Evolutionary conservation across 2,113 vertebrate species (phyloP).

Genomic region (Cryptoleucopteryx plumbea): DNA sequence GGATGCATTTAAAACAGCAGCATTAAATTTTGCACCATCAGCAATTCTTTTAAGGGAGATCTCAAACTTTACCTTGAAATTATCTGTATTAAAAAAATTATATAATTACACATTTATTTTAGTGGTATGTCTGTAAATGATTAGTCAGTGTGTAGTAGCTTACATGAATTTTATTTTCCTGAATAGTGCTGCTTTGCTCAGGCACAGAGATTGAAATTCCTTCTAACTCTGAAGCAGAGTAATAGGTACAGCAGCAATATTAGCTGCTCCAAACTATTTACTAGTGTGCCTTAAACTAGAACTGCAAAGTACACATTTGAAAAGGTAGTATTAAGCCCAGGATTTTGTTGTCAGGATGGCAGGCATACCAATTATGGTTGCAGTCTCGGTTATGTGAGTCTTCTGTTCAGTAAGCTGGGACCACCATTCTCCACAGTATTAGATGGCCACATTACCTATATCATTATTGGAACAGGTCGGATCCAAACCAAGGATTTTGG

Average conservation of each 20-base stretch:
- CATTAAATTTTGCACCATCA: not conserved
- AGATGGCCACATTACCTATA: not conserved
- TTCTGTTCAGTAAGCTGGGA: not conserved
- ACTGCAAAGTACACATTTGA: not conserved
- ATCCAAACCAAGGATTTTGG: not conserved
- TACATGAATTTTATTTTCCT: not conserved
- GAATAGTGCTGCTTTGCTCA: not conserved
- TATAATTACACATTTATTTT: not conserved
- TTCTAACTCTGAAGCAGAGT: not conserved
- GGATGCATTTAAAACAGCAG: not conserved
- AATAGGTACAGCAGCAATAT: not conserved
- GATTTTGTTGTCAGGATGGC: not conserved
- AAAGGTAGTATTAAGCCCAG: not conserved
- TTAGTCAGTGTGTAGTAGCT: not conserved
- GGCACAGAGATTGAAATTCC: not conserved
- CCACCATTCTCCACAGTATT: not conserved
- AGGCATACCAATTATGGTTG: not conserved
- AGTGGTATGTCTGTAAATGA: not conserved
- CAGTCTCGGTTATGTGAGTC: not conserved
- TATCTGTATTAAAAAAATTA: not conserved
- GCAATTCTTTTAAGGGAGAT: not conserved
- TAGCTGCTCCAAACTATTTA: not conserved
- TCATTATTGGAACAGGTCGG: not conserved
- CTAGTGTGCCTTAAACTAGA: not conserved
- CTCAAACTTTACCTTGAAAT: not conserved